phyloP scores from a whole-genome alignment of 2,888 invertebrate genomes.

The Perdita meconis region DNA sequence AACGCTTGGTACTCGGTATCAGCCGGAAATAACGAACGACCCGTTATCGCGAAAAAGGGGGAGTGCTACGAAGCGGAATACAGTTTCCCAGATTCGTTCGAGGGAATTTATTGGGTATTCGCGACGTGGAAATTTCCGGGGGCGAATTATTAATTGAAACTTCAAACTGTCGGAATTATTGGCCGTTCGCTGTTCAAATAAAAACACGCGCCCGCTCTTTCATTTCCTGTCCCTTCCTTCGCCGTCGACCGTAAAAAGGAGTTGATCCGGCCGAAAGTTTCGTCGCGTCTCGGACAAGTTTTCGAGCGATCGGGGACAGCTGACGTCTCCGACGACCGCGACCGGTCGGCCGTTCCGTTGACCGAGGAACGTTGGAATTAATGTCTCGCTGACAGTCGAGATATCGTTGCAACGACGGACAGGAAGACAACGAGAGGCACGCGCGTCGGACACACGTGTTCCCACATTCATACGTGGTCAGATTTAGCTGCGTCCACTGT shows the following conservation, averaged over 20 bases:
- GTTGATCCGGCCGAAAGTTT: not conserved
- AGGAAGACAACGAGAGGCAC: conserved; percentile 13
- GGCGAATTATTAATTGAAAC: conserved; percentile 31
- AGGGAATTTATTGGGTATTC: conserved; percentile 7
- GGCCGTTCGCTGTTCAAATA: not conserved
- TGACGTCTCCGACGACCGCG: not conserved
- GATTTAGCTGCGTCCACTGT: conserved; percentile 33
- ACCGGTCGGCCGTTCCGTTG: not conserved
- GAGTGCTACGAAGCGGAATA: not conserved
- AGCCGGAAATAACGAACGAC: conserved; percentile 19
- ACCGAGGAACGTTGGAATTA: conserved; percentile 62
- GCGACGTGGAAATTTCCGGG: not conserved
- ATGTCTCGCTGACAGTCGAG: conserved; percentile 60
- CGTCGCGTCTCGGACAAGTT: not conserved
- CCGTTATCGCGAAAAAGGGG: conserved; percentile 1
- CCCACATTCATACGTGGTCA: conserved; percentile 20
- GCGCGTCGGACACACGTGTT: conserved; percentile 23
- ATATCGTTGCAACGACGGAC: conserved; percentile 35
- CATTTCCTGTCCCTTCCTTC: not conserved
- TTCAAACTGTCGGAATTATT: not conserved
- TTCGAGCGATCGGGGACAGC: conserved; percentile 10
- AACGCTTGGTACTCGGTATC: not conserved
- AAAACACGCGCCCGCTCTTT: not conserved
- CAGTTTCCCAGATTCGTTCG: not conserved
- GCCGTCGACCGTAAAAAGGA: too few relatives aligned